phyloP scores from a whole-genome alignment of 37 sponge, comb jelly and placozoan genomes.

The Bolinopsis microptera region DNA sequence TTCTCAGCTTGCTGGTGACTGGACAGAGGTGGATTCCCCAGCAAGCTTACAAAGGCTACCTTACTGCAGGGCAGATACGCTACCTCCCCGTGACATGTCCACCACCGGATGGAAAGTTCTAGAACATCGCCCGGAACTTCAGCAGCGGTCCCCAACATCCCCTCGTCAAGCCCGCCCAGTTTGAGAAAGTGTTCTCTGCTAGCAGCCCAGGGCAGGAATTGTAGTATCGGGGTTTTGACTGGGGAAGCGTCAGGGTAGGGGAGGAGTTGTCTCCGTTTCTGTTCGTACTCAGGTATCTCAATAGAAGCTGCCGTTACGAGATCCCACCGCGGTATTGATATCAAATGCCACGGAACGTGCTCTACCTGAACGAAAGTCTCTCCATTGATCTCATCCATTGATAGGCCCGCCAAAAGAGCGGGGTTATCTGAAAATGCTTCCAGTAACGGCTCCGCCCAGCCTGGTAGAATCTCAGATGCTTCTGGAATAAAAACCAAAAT shows the following conservation, averaged over 20 bases:
- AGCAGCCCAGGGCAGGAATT: slow-evolving; percentile 47
- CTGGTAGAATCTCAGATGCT: slow-evolving; percentile 33
- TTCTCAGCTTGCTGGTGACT: not conserved
- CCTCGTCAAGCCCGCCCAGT: slow-evolving; percentile 46
- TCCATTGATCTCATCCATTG: slow-evolving; percentile 45
- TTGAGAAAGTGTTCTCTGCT: not conserved
- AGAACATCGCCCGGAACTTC: slow-evolving; percentile 29
- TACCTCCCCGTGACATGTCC: slow-evolving; percentile 31
- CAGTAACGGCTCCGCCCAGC: slow-evolving; percentile 50
- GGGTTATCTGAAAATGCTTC: not conserved
- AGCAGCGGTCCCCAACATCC: not conserved
- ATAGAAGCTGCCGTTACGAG: not conserved
- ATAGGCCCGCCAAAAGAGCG: slow-evolving; percentile 2
- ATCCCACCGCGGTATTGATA: slow-evolving; percentile 44
- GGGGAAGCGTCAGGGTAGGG: slow-evolving; percentile 58
- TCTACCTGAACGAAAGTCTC: slow-evolving; percentile 53
- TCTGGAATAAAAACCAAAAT: slow-evolving; percentile 49
- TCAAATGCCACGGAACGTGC: slow-evolving; percentile 60
- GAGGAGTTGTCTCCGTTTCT: not conserved
- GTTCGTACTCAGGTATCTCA: slow-evolving; percentile 40
- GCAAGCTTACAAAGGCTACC: not conserved
- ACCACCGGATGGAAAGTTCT: slow-evolving; percentile 38
- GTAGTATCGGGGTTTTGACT: slow-evolving; percentile 3
- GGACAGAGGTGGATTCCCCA: not conserved
- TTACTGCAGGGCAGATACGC: slow-evolving; percentile 45